Conservation (phyloP, 37 sponge, comb jelly and placozoan species). For the Crambe crambe region DNA sequence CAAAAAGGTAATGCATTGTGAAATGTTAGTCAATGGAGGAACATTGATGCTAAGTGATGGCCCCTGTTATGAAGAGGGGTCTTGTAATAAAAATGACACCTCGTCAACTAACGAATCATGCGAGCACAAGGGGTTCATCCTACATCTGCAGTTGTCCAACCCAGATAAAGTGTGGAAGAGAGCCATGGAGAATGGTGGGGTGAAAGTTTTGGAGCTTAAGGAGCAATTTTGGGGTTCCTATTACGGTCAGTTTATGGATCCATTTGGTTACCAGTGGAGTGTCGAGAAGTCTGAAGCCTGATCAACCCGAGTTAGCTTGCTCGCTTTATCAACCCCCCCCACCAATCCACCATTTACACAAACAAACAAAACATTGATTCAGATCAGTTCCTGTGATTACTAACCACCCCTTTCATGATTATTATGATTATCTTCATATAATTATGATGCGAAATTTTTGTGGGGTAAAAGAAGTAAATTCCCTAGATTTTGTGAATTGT, state of each 20-base stretch:
- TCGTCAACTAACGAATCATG: not conserved
- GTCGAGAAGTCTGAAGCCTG: not conserved
- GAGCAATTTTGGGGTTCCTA: constrained; percentile 64
- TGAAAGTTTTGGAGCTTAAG: constrained; percentile 22
- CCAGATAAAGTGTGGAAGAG: constrained; percentile 62
- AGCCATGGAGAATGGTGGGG: constrained; percentile 62
- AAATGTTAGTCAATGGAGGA: constrained; percentile 33
- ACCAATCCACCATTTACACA: too few species aligned
- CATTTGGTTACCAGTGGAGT: constrained; percentile 57
- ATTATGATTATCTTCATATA: too few species aligned
- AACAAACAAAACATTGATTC: too few species aligned
- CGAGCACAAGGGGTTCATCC: constrained; percentile 18
- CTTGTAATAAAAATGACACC: not conserved
- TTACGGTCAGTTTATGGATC: constrained; percentile 57
- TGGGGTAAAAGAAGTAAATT: too few species aligned
- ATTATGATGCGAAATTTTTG: too few species aligned
- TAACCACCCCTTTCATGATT: too few species aligned
- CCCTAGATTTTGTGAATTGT: too few species aligned
- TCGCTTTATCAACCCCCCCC: too few species aligned
- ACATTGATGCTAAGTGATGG: constrained; percentile 25
- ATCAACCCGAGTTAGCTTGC: too few species aligned
- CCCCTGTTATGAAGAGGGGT: not conserved
- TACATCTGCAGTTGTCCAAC: constrained; percentile 31
- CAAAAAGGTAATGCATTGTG: constrained; percentile 42
- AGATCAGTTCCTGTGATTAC: too few species aligned